Conservation (phyloP, 64 coral and sea anemone genomes). For the Stylophora pistillata region DNA sequence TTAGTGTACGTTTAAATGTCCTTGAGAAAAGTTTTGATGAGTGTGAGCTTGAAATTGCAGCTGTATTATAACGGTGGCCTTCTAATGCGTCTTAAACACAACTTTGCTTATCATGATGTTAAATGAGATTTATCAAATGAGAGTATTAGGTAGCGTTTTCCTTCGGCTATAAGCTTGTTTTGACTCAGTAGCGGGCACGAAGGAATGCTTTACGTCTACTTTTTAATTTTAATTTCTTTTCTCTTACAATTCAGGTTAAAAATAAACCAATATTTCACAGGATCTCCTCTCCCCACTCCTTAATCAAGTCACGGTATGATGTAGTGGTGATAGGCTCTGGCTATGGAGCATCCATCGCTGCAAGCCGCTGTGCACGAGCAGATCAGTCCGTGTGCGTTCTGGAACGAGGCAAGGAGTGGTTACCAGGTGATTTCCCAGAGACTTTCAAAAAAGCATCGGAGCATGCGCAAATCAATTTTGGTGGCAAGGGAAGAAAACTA, state of each 20-base stretch:
- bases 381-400: slow-evolving; percentile 65
- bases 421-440: slow-evolving; percentile 70
- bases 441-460: slow-evolving; percentile 35
- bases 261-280: slow-evolving; percentile 11
- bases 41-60: too few relatives aligned
- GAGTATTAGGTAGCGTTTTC: too few relatives aligned
- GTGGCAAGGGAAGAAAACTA: slow-evolving; percentile 14
- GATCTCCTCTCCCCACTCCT: slow-evolving; percentile 30
- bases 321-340: slow-evolving; percentile 67
- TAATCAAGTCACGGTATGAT: slow-evolving; percentile 59
- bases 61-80: too few relatives aligned
- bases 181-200: too few relatives aligned
- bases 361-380: slow-evolving; percentile 57
- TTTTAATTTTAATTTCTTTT: background rate
- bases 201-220: background rate
- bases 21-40: too few relatives aligned
- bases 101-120: too few relatives aligned
- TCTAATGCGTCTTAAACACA: too few relatives aligned
- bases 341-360: slow-evolving; percentile 68
- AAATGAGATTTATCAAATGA: too few relatives aligned
- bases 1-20: too few relatives aligned
- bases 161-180: too few relatives aligned
- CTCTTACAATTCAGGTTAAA: background rate
- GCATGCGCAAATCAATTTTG: slow-evolving; percentile 49
- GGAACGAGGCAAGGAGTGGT: slow-evolving; percentile 76